Evolutionary conservation across 2,888 invertebrate genomes (phyloP).

Genomic region (Chaitophorus viminalis): DNA sequence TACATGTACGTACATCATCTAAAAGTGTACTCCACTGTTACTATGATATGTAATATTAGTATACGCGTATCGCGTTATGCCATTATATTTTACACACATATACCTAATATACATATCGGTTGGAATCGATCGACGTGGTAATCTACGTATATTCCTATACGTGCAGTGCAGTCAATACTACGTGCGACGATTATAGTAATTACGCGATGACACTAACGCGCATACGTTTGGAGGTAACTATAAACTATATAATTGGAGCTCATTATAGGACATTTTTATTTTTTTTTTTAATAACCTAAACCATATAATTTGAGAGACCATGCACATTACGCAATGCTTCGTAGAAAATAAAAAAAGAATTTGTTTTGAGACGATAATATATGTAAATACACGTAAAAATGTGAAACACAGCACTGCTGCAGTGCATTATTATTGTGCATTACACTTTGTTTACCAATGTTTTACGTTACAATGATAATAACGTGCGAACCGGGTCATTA

Average conservation of each 20-base stretch:
- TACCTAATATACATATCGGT: background rate
- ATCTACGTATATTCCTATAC: background rate
- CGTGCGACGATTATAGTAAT: background rate
- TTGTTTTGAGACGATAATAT: background rate
- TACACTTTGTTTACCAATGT: slow-evolving; percentile 15
- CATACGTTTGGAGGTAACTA: background rate
- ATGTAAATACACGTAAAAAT: background rate
- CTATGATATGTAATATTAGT: background rate
- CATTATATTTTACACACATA: background rate
- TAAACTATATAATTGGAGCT: background rate
- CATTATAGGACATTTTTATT: background rate
- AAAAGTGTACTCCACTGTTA: background rate
- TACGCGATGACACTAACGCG: background rate
- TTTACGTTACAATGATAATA: slow-evolving; percentile 27
- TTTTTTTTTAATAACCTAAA: background rate
- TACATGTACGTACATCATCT: background rate
- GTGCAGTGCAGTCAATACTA: background rate
- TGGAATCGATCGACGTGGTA: background rate
- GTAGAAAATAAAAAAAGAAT: slow-evolving; percentile 7
- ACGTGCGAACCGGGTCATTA: slow-evolving; percentile 52
- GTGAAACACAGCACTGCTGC: background rate
- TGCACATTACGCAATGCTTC: background rate
- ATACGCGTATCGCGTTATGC: background rate
- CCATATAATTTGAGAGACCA: background rate
- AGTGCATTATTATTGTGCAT: background rate